Evolutionary conservation across 2,797 vertebrate genomes (phyloP).

Genomic region (Echeneis naucrates): DNA sequence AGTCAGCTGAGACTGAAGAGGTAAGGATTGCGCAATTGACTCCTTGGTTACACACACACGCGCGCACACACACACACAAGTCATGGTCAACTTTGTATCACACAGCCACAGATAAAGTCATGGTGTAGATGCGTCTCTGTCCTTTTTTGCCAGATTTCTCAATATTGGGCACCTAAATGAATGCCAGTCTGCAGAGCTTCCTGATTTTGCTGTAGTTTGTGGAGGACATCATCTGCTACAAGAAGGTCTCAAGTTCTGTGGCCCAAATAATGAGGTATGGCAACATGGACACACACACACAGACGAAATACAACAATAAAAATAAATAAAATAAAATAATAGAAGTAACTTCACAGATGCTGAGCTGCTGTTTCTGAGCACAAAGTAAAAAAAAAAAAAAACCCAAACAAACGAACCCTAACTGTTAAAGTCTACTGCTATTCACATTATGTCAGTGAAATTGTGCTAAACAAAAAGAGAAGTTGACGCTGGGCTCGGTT

Average conservation of each 20-base stretch:
- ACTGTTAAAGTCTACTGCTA: not conserved
- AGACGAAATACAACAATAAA: too few relatives aligned
- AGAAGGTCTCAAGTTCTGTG: not conserved
- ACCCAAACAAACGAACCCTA: too few relatives aligned
- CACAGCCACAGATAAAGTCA: too few relatives aligned
- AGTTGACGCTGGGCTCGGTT: not conserved
- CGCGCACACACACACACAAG: too few relatives aligned
- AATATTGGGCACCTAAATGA: not conserved
- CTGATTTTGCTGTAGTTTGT: not conserved
- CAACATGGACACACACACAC: not conserved
- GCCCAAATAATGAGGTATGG: not conserved
- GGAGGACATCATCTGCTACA: not conserved
- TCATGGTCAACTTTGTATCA: too few relatives aligned
- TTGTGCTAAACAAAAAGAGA: not conserved
- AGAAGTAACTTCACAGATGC: too few relatives aligned
- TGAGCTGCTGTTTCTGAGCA: too few relatives aligned
- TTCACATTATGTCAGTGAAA: not conserved
- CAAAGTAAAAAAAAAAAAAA: too few relatives aligned
- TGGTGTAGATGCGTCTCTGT: not conserved
- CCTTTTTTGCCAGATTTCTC: not conserved
- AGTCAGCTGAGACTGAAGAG: too few relatives aligned
- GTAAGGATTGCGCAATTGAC: too few relatives aligned
- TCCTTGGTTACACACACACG: too few relatives aligned
- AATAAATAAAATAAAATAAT: too few relatives aligned
- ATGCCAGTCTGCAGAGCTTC: constrained; percentile 7